phyloP scores from a whole-genome alignment of 2,888 invertebrate species.

The Aricia artaxerxes region DNA sequence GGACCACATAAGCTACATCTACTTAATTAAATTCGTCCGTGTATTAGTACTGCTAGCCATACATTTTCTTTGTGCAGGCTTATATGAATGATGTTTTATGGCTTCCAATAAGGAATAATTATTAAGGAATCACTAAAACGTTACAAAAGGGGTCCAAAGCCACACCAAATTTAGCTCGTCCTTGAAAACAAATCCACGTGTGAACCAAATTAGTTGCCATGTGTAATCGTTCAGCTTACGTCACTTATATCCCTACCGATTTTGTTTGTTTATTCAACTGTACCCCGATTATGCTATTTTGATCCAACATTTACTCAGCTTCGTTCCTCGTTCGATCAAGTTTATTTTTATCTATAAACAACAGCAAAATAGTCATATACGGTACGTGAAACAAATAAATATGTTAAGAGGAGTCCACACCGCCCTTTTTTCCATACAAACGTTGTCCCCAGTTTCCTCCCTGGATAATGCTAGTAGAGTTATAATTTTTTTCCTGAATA shows the following conservation, averaged over 20 bases:
- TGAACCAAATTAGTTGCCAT: constrained; percentile 5
- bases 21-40: too few species aligned
- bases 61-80: too few species aligned
- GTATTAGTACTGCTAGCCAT: too few species aligned
- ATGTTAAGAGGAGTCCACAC: too few species aligned
- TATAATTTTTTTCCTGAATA: too few species aligned
- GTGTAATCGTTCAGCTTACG: constrained; percentile 15
- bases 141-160: background rate
- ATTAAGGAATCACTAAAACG: background rate
- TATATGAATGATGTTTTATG: too few species aligned
- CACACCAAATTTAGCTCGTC: background rate
- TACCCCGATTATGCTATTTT: background rate
- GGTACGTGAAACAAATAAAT: too few species aligned
- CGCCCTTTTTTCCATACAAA: too few species aligned
- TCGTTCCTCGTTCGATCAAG: background rate
- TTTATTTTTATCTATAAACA: background rate
- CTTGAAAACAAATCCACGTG: constrained; percentile 3
- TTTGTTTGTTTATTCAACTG: background rate
- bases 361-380: background rate
- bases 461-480: too few species aligned
- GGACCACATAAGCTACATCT: too few species aligned
- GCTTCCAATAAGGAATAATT: too few species aligned
- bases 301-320: background rate
- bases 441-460: too few species aligned
- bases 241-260: constrained; percentile 5